These are phyloP conservation scores for Malacosoma neustria DNA, from an alignment of 2,888 invertebrate species.

Conservation along the genomic window DNA sequence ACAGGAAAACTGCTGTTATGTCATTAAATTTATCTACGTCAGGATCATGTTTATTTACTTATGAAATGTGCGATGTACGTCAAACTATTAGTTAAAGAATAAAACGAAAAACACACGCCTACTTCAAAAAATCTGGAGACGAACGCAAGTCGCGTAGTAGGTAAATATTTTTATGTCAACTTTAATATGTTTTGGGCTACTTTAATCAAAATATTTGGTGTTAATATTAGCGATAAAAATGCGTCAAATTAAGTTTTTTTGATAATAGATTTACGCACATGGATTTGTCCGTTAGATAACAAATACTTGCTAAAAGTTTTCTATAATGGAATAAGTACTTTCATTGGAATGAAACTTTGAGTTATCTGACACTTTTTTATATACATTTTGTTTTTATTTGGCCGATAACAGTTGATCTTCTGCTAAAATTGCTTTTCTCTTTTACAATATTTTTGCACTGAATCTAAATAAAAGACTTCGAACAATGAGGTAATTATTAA, in stretches of 20 bases:
- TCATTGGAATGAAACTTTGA: no score
- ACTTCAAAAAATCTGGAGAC: not conserved
- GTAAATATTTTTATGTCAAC: slow-evolving; percentile 16
- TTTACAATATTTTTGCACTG: no score
- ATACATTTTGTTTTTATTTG: no score
- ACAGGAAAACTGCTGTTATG: not conserved
- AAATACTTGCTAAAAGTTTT: not conserved
- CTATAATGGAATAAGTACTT: no score
- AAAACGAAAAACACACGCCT: not conserved
- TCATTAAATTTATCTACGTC: not conserved
- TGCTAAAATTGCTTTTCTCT: no score
- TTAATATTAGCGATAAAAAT: not conserved
- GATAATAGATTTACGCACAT: slow-evolving; percentile 7
- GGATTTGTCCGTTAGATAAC: not conserved
- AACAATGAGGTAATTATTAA: no score
- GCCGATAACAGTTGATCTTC: no score
- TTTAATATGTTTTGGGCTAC: slow-evolving; percentile 2
- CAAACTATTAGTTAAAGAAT: slow-evolving; percentile 1
- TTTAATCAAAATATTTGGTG: not conserved
- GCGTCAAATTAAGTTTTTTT: not conserved
- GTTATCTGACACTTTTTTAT: no score
- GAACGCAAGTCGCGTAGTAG: slow-evolving; percentile 6
- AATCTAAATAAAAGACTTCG: no score
- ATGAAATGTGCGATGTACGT: slow-evolving; percentile 4
- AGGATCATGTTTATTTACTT: slow-evolving; percentile 2